These are phyloP conservation scores for Pristionchus arcanus DNA, from an alignment of 2,888 invertebrate genomes.

Conservation along the genomic window DNA sequence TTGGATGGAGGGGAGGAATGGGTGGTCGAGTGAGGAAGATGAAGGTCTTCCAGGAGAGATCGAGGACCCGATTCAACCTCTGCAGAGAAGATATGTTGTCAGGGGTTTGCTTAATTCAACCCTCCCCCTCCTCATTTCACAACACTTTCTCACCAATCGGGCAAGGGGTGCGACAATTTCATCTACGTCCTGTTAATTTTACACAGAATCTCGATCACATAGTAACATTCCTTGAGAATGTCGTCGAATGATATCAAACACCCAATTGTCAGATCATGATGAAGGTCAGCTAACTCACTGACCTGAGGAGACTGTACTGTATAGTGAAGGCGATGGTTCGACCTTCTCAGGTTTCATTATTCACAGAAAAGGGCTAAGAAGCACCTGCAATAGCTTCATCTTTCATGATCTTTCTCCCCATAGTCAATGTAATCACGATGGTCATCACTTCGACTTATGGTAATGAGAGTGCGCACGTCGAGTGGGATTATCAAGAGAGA, in stretches of 20 bases:
- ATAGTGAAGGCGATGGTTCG: background rate
- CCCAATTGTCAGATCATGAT: too few relatives aligned
- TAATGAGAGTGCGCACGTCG: constrained; percentile 17
- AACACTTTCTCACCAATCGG: too few relatives aligned
- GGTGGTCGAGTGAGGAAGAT: background rate
- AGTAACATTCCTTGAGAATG: too few relatives aligned
- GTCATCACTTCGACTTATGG: constrained; percentile 36
- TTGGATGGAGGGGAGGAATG: background rate
- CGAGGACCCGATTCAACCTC: background rate
- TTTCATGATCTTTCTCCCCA: background rate
- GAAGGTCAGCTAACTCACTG: too few relatives aligned
- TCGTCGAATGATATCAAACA: too few relatives aligned
- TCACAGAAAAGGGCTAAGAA: constrained; percentile 17
- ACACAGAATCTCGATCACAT: too few relatives aligned
- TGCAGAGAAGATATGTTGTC: background rate
- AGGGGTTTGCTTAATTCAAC: too few relatives aligned
- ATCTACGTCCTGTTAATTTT: too few relatives aligned
- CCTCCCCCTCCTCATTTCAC: too few relatives aligned
- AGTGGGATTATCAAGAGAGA: constrained; percentile 13
- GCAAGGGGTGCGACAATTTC: too few relatives aligned
- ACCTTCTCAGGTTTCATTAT: background rate
- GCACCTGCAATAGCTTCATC: constrained; percentile 19
- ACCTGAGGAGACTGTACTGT: background rate
- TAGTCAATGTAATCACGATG: background rate
- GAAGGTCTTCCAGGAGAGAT: background rate